phyloP scores from a whole-genome alignment of 1,140 invertebrate genomes.

The Tachypleus tridentatus region DNA sequence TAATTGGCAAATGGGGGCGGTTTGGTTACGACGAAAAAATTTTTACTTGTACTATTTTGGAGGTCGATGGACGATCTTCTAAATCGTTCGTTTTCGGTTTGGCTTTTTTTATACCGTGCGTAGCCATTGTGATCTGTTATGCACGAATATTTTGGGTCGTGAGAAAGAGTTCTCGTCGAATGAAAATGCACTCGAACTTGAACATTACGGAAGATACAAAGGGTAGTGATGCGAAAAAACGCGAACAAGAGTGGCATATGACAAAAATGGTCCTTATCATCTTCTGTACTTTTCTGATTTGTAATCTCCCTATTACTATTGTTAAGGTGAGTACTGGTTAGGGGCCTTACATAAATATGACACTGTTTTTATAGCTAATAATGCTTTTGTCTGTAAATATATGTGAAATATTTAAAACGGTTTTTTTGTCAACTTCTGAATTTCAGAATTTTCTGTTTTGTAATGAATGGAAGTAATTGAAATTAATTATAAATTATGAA shows the following conservation, averaged over 20 bases:
- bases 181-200: conserved; percentile 7
- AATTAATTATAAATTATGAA: no score
- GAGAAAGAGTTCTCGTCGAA: conserved; percentile 35
- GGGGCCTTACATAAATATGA: no score
- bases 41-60: conserved; percentile 35
- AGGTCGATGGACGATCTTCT: conserved; percentile 53
- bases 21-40: conserved; percentile 51
- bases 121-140: conserved; percentile 70
- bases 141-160: conserved; percentile 73
- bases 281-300: conserved; percentile 67
- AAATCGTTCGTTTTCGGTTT: conserved; percentile 74
- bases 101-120: conserved; percentile 64
- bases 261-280: conserved; percentile 73
- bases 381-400: no score
- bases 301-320: conserved; percentile 71
- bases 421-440: no score
- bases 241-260: conserved; percentile 39
- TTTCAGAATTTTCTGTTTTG: no score
- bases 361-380: no score
- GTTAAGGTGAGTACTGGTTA: conserved; percentile 49
- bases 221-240: conserved; percentile 9
- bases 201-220: neutral
- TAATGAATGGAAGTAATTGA: no score
- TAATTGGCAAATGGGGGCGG: conserved; percentile 66
- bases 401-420: no score